Conservation (phyloP, 2,888 invertebrate species). For the Nemapogon koenigi region DNA sequence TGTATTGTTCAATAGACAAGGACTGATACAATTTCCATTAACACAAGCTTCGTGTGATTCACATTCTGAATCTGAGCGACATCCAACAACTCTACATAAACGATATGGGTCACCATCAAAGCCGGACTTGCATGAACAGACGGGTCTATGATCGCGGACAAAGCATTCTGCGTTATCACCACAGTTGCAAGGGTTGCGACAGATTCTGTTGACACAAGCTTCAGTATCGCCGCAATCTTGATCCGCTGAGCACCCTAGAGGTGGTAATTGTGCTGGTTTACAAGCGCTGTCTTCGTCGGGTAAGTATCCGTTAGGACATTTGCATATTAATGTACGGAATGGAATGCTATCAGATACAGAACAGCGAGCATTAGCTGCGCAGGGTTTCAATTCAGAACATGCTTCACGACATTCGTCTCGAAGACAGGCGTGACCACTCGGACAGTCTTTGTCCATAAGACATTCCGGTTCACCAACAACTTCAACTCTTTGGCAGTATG, state of each 20-base stretch:
- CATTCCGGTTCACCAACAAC: conserved; percentile 71
- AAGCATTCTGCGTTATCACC: conserved; percentile 84
- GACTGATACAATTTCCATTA: conserved; percentile 85
- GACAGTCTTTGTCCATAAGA: conserved; percentile 79
- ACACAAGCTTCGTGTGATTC: conserved; percentile 82
- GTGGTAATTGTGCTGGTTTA: conserved; percentile 71
- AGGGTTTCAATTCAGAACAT: conserved; percentile 78
- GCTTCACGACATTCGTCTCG: conserved; percentile 80
- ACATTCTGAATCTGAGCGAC: conserved; percentile 84
- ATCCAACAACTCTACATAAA: conserved; percentile 81
- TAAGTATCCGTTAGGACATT: conserved; percentile 85
- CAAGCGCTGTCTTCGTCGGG: conserved; percentile 82
- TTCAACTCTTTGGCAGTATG: conserved; percentile 70
- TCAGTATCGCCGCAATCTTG: conserved; percentile 79
- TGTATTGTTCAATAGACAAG: conserved; percentile 80
- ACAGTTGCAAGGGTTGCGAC: conserved; percentile 88
- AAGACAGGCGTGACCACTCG: conserved; percentile 81
- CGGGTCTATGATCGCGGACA: conserved; percentile 83
- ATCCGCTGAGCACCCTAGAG: conserved; percentile 80
- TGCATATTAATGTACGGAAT: conserved; percentile 86
- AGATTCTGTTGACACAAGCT: conserved; percentile 85
- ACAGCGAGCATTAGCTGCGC: conserved; percentile 76
- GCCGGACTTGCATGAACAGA: conserved; percentile 85
- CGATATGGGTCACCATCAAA: conserved; percentile 88
- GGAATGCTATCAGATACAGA: conserved; percentile 85